Percentiles rank a stretch among this genome's conserved stretches.
Conservation (phyloP, 2,888 invertebrate species). For the Ypsolopha scabrella region DNA sequence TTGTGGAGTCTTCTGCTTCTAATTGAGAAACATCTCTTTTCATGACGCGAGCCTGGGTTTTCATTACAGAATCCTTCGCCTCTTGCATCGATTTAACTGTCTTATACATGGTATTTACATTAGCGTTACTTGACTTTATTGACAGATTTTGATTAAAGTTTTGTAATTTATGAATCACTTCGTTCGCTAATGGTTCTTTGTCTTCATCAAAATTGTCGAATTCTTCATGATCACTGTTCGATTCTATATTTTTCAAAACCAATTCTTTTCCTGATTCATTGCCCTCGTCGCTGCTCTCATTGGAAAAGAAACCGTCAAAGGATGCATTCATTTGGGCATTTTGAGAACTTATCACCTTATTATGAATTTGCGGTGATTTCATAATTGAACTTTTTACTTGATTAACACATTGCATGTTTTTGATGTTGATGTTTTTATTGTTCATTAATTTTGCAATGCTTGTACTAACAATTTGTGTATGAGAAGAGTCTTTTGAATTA, state of each 20-base stretch:
- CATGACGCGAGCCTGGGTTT: background rate
- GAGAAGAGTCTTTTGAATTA: slow-evolving; percentile 29
- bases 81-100: slow-evolving; percentile 18
- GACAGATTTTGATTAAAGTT: slow-evolving; percentile 9
- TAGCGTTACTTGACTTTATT: slow-evolving; percentile 20
- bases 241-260: background rate
- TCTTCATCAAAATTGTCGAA: slow-evolving; percentile 20
- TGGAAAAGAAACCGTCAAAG: background rate
- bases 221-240: slow-evolving; percentile 21
- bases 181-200: slow-evolving; percentile 23
- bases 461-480: background rate
- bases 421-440: slow-evolving; percentile 12
- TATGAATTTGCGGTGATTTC: background rate
- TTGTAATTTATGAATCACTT: slow-evolving; percentile 25
- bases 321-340: background rate
- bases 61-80: slow-evolving; percentile 1
- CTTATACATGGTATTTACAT: slow-evolving; percentile 4
- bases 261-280: background rate
- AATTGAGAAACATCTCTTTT: background rate
- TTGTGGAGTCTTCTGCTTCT: slow-evolving; percentile 12
- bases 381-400: slow-evolving; percentile 21
- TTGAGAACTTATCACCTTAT: background rate
- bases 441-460: background rate
- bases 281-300: background rate
- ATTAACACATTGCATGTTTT: slow-evolving; percentile 16